phyloP scores from a whole-genome alignment of 2,888 invertebrate species.

The Netelia melanura region DNA sequence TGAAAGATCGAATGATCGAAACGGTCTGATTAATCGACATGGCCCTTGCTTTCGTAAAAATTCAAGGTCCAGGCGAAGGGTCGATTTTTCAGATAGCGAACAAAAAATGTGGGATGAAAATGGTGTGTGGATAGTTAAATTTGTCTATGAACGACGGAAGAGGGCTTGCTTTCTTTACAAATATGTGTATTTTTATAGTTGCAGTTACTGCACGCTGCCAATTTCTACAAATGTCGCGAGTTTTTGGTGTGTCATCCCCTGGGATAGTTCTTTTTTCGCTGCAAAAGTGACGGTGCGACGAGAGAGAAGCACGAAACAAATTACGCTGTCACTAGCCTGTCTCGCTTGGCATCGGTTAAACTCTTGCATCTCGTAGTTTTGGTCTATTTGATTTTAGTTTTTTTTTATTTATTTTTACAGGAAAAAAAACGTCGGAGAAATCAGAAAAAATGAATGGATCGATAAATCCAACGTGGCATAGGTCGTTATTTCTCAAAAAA shows the following conservation, averaged over 20 bases:
- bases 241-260: slow-evolving; percentile 23
- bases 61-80: no score
- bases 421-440: slow-evolving; percentile 3
- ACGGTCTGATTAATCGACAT: no score
- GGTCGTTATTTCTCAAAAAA: no score
- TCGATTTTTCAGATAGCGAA: no score
- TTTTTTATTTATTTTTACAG: slow-evolving; percentile 7
- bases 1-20: no score
- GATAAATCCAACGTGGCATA: no score
- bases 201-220: slow-evolving; percentile 16
- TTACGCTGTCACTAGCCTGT: slow-evolving; percentile 43
- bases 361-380: neutral
- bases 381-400: neutral
- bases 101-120: no score
- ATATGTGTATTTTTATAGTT: slow-evolving; percentile 5
- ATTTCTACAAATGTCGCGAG: slow-evolving; percentile 56
- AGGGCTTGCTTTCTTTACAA: neutral
- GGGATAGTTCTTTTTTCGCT: slow-evolving; percentile 32
- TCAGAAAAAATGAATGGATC: no score
- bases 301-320: slow-evolving; percentile 44
- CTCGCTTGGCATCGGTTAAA: slow-evolving; percentile 45
- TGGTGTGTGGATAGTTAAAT: neutral
- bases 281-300: neutral
- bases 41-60: no score
- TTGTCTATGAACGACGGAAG: neutral